These are phyloP conservation scores for Eulemur albifrons DNA, from an alignment of 2,797 vertebrate genomes.

Conservation along the genomic window DNA sequence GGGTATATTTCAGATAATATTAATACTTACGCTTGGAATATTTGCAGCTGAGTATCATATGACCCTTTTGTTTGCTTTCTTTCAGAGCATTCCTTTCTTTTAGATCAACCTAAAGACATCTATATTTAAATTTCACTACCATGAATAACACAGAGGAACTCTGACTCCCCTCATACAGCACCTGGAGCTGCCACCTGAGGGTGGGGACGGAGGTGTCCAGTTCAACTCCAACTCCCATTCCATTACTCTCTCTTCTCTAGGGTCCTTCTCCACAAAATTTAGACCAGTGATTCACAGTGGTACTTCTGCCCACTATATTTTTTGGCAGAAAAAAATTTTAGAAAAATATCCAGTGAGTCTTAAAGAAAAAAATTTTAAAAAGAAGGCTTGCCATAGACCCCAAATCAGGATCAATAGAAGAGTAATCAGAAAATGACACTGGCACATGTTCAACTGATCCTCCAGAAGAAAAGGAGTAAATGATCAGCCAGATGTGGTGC, in stretches of 20 bases:
- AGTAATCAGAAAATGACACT: not conserved
- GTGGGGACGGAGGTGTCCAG: no score
- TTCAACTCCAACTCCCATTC: not conserved
- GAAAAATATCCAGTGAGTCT: not conserved
- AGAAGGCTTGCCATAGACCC: not conserved
- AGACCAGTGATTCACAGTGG: not conserved
- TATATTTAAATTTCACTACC: not conserved
- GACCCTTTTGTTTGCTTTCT: not conserved
- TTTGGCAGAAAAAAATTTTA: not conserved
- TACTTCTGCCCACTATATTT: not conserved
- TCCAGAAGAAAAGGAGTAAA: not conserved
- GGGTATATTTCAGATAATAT: not conserved
- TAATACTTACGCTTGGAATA: not conserved
- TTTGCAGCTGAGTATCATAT: not conserved
- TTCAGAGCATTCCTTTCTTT: not conserved
- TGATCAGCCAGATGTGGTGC: fast-evolving
- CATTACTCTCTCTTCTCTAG: not conserved
- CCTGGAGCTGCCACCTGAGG: fast-evolving
- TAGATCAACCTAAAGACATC: not conserved
- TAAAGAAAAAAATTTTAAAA: not conserved
- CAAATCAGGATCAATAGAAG: not conserved
- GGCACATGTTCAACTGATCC: not conserved
- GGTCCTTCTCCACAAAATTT: not conserved
- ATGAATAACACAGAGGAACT: not conserved
- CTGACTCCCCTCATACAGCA: not conserved